Conservation (phyloP, 30 jellyfish, hydroid and myxozoan species). For the Nemopilema nomurai region DNA sequence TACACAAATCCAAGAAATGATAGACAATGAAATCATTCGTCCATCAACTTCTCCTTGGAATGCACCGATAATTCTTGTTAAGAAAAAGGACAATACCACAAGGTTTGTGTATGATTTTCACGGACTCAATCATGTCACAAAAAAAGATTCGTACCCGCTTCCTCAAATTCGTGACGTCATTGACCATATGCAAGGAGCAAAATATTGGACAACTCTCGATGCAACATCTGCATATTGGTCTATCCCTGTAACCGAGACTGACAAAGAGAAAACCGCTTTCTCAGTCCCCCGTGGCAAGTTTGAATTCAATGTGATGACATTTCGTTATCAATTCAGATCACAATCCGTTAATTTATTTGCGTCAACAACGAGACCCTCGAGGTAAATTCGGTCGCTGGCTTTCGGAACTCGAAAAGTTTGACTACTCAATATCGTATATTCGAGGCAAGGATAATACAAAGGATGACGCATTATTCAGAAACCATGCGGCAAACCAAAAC, state of each 20-base stretch:
- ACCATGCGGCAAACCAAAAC: background rate
- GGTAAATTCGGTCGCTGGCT: slow-evolving; percentile 28
- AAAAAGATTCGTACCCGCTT: slow-evolving; percentile 59
- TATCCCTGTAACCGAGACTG: slow-evolving; percentile 6
- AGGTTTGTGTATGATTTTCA: slow-evolving; percentile 56
- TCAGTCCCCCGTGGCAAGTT: slow-evolving; percentile 26
- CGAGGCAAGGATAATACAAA: slow-evolving; percentile 18
- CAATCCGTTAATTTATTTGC: too few species aligned
- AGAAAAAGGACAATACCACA: slow-evolving; percentile 42
- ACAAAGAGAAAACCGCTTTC: slow-evolving; percentile 27
- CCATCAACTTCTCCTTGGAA: slow-evolving; percentile 58
- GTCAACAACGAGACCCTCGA: too few species aligned
- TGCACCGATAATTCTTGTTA: slow-evolving; percentile 42
- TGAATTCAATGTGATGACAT: slow-evolving; percentile 24
- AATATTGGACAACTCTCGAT: slow-evolving; percentile 16
- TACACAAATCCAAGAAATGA: slow-evolving; percentile 44
- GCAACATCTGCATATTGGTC: slow-evolving; percentile 38
- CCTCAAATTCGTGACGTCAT: slow-evolving; percentile 58
- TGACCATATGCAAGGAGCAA: slow-evolving; percentile 16
- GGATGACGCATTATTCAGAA: slow-evolving; percentile 36
- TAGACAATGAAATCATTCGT: slow-evolving; percentile 47
- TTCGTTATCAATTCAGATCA: too few species aligned
- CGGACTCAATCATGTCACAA: slow-evolving; percentile 48
- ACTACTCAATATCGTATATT: slow-evolving; percentile 24
- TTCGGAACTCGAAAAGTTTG: slow-evolving; percentile 33